These are phyloP conservation scores for Mechanitis mazaeus DNA, from an alignment of 2,888 invertebrate genomes.

Conservation along the genomic window DNA sequence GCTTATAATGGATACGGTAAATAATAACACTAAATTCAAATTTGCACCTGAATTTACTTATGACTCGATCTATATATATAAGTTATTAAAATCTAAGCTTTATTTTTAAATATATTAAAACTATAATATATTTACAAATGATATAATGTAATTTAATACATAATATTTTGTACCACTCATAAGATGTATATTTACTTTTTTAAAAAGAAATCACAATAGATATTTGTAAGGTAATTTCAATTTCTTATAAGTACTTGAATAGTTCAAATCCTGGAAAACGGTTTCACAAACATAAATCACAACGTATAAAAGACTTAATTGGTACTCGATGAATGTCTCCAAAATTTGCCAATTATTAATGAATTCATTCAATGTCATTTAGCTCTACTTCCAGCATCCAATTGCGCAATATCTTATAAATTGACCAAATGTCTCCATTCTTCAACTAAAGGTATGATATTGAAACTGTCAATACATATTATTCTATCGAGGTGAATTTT, in stretches of 20 bases:
- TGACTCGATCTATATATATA: too few species aligned
- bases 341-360: conserved; percentile 25
- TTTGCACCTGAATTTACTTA: too few species aligned
- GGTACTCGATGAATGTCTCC: conserved; percentile 10
- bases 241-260: not conserved
- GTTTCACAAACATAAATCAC: not conserved
- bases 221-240: too few species aligned
- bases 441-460: conserved; percentile 19
- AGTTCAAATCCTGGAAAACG: conserved; percentile 4
- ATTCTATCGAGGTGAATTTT: not conserved
- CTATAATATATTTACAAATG: too few species aligned
- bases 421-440: conserved; percentile 42
- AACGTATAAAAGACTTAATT: conserved; percentile 8
- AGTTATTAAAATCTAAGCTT: too few species aligned
- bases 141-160: too few species aligned
- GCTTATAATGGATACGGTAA: too few species aligned
- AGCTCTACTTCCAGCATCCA: conserved; percentile 25
- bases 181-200: too few species aligned
- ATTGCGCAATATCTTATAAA: conserved; percentile 44
- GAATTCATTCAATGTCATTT: conserved; percentile 36
- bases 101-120: too few species aligned
- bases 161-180: too few species aligned
- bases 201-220: too few species aligned
- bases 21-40: too few species aligned
- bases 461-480: conserved; percentile 1